These are phyloP conservation scores for Benthosema pterotum DNA, from an alignment of 2,797 vertebrate genomes.

Conservation along the genomic window DNA sequence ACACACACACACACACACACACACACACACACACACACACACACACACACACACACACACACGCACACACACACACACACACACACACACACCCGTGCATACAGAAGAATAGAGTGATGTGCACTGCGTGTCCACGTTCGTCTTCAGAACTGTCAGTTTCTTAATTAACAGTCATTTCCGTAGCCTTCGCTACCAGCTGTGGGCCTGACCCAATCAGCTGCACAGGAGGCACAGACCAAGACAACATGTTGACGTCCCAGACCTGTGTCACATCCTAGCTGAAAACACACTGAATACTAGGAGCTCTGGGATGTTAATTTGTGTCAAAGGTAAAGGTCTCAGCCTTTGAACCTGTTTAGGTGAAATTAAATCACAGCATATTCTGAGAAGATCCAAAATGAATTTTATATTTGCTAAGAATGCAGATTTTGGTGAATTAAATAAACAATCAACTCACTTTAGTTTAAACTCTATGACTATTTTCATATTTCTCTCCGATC, in stretches of 20 bases:
- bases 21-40: slow-evolving; percentile 36
- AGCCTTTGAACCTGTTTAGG: neutral
- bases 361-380: neutral
- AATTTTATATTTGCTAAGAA: slow-evolving; percentile 45
- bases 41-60: slow-evolving; percentile 1
- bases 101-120: slow-evolving; percentile 72
- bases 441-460: slow-evolving; percentile 83
- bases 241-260: slow-evolving; percentile 9
- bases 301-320: neutral
- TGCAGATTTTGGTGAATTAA: slow-evolving; percentile 55
- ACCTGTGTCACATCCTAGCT: neutral
- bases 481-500: neutral
- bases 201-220: slow-evolving; percentile 43
- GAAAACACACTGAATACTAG: neutral
- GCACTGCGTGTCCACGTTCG: slow-evolving; percentile 47
- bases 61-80: slow-evolving; percentile 56
- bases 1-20: slow-evolving; percentile 50
- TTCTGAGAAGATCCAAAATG: neutral
- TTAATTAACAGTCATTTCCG: slow-evolving; percentile 86
- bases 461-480: neutral
- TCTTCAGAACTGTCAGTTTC: slow-evolving; percentile 78
- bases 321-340: slow-evolving; percentile 14
- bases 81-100: slow-evolving; percentile 60
- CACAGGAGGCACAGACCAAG: slow-evolving; percentile 27
- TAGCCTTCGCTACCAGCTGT: slow-evolving; percentile 75